phyloP scores from a whole-genome alignment of 2,888 invertebrate genomes.

The Aphodius sticticus region DNA sequence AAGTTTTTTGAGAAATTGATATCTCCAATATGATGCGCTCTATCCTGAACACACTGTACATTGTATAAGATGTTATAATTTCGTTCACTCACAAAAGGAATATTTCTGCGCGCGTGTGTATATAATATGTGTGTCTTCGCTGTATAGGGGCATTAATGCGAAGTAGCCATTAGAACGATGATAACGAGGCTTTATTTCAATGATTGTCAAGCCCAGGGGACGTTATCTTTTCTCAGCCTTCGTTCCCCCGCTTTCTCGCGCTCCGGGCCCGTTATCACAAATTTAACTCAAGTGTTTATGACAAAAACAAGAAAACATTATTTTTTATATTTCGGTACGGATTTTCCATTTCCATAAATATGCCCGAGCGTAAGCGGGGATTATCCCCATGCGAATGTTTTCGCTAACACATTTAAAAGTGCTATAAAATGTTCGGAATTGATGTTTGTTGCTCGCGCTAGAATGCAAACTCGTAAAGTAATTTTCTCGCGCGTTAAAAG shows the following conservation, averaged over 20 bases:
- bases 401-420: conserved; percentile 28
- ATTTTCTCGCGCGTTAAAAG: not conserved
- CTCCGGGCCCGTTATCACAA: conserved; percentile 48
- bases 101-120: too few species aligned
- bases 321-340: conserved; percentile 36
- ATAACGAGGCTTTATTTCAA: conserved; percentile 59
- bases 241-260: conserved; percentile 45
- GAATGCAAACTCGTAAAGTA: not conserved
- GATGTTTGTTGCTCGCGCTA: not conserved
- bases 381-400: conserved; percentile 30
- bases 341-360: conserved; percentile 36
- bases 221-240: conserved; percentile 50
- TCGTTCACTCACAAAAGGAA: not conserved
- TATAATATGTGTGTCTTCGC: not conserved
- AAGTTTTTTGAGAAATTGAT: too few species aligned
- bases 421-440: not conserved
- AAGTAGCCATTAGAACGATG: conserved; percentile 55
- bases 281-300: conserved; percentile 55
- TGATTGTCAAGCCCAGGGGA: conserved; percentile 59
- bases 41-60: too few species aligned
- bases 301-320: conserved; percentile 55
- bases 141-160: conserved; percentile 46
- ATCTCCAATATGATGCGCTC: too few species aligned
- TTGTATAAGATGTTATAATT: conserved; percentile 19
- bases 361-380: conserved; percentile 29